Base-by-base conservation (phyloP, 1,140 invertebrate species). In the Hermatobates lingyangjiaoensis region DNA sequence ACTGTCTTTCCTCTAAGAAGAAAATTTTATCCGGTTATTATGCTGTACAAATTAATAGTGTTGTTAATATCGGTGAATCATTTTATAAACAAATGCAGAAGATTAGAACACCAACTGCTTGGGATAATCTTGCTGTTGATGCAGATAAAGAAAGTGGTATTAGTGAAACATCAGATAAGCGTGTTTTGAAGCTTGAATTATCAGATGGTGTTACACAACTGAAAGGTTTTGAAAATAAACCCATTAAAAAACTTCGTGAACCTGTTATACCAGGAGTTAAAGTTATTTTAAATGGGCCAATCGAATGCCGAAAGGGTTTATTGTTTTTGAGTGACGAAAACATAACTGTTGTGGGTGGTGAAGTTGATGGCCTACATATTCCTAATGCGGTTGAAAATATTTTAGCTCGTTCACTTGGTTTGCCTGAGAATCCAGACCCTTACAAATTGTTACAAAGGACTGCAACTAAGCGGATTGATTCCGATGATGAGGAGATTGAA, bases 141-240 rank as follows among this genome's bases (percentile, higher is more conserved):
- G 39, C 69, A 44, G 71, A 65, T 56, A 60, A 65, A 12, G 62
- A 68, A 54, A 63, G 66, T 26, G 71, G 75, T 48, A 63, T 65
- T 42, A 64, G 64, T 48, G 57, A 59, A 51, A 48, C 54, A 23
- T 27, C 21, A 47, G 44, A 20, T 40, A 54, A 53, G 60, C 80
- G 84, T 14, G 27, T 25, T n/a, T 74, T 68, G 52, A 75, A 81
- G 62, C 62, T 88, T 30, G 73, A 71, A 45, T 64, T 88, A 49
- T 87, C 83, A 21, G 85, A 89, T 73, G 86, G 85, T 14, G 66
- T 72, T 1, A 76, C 79, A 60, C 67, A 76, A 56, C 59, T 88
- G 25, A 66, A 68, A 50, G 86, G 73, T 1, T 79, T 88, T 62
- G 86, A 89, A 64, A 80, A 83, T 59, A 73, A 68, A 57, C 69